Evolutionary conservation across 2,113 vertebrate species (phyloP).

Genomic region (Lophotis ruficrista): DNA sequence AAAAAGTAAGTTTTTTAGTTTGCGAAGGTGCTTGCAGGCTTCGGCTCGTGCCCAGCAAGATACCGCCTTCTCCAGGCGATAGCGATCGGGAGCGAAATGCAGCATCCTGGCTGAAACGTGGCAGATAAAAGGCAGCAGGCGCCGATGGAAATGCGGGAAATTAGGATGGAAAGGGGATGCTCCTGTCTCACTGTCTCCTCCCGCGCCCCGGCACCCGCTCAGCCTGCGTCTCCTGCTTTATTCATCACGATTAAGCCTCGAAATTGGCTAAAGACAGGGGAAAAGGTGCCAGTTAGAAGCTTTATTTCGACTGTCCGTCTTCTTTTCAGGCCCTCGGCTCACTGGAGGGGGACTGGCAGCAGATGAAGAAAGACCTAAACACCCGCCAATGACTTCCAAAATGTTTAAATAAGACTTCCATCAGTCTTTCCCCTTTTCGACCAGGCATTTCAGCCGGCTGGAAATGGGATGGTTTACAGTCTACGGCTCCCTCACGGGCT

Average conservation of each 20-base stretch:
- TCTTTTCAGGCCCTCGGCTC: neutral
- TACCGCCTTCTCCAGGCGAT: neutral
- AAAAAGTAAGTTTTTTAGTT: neutral
- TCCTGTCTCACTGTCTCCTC: neutral
- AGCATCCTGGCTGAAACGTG: rapidly evolving
- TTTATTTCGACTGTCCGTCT: constrained; percentile 6
- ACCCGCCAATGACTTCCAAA: constrained; percentile 3
- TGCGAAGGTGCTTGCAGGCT: neutral
- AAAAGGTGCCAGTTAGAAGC: constrained; percentile 3
- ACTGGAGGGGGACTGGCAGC: neutral
- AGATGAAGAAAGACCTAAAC: neutral
- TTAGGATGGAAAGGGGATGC: neutral
- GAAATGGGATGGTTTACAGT: neutral
- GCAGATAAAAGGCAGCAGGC: neutral
- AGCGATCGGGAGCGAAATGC: rapidly evolving
- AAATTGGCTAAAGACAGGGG: neutral
- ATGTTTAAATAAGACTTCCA: constrained; percentile 27
- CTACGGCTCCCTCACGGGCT: neutral
- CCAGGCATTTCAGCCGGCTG: neutral
- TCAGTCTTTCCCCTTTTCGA: neutral
- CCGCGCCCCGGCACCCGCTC: rapidly evolving
- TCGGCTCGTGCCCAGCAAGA: rapidly evolving
- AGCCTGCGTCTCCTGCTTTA: neutral
- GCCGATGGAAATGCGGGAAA: neutral
- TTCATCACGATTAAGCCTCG: constrained; percentile 7